A percentile compares a stretch with the other conserved stretches of the same genome.
Evolutionary conservation across 2,113 vertebrate genomes (phyloP).

Genomic region (Neoarius graeffei): DNA sequence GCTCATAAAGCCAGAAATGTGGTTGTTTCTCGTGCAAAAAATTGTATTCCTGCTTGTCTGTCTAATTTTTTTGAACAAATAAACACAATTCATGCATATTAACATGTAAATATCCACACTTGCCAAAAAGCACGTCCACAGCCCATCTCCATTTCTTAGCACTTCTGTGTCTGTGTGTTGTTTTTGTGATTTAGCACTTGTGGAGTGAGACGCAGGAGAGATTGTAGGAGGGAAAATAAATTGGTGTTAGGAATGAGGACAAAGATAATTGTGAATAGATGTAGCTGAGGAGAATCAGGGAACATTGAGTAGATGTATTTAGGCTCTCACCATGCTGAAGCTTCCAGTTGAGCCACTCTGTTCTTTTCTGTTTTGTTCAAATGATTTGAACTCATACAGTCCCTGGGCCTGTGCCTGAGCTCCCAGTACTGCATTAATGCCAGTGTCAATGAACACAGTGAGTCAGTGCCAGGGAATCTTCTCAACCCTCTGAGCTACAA

Average conservation of each 20-base stretch:
- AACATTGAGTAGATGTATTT: conserved; percentile 23
- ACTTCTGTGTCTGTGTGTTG: conserved; percentile 13
- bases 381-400: conserved; percentile 4
- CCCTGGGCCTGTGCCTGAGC: not conserved
- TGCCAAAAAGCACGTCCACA: not conserved
- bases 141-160: conserved; percentile 14
- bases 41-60: not conserved
- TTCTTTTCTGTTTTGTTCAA: conserved; percentile 5
- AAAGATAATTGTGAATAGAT: conserved; percentile 6
- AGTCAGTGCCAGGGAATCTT: conserved; percentile 31
- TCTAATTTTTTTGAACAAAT: conserved; percentile 18
- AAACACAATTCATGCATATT: conserved; percentile 4
- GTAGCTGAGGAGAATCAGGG: conserved; percentile 10
- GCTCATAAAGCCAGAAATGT: not conserved
- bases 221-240: conserved; percentile 20
- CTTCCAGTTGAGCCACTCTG: conserved; percentile 12
- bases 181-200: conserved; percentile 31
- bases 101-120: not conserved
- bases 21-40: not conserved
- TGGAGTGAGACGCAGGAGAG: conserved; percentile 20
- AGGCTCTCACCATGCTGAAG: conserved; percentile 5
- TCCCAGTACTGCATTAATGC: conserved; percentile 12
- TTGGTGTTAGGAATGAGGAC: conserved; percentile 19
- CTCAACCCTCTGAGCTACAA: conserved; percentile 44
- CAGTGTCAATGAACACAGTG: conserved; percentile 1